phyloP scores from a whole-genome alignment of 2,888 invertebrate genomes.

The Chouioia cunea region DNA sequence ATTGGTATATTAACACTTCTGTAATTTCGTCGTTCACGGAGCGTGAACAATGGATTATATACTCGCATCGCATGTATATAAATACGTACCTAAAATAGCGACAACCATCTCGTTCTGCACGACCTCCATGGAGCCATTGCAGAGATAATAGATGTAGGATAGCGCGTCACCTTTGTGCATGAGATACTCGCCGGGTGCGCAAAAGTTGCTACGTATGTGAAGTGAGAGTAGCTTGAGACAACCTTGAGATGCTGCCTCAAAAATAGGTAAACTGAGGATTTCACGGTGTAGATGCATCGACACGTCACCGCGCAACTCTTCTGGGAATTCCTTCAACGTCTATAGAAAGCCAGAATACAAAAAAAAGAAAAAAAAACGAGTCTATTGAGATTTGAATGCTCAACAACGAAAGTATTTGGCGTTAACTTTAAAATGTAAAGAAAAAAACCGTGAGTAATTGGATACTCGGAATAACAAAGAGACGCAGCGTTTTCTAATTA shows the following conservation, averaged over 20 bases:
- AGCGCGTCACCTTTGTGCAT: constrained; percentile 95
- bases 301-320: constrained; percentile 94
- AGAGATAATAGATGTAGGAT: constrained; percentile 93
- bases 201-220: constrained; percentile 94
- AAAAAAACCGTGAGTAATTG: too few species aligned
- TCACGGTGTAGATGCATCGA: constrained; percentile 96
- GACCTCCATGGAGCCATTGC: constrained; percentile 98
- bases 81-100: constrained; percentile 87
- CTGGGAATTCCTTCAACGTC: constrained; percentile 96
- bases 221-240: constrained; percentile 92
- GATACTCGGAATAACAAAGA: too few species aligned
- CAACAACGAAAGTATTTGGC: background rate
- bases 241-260: constrained; percentile 94
- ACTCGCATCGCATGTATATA: background rate
- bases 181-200: constrained; percentile 95
- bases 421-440: too few species aligned
- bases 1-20: too few species aligned
- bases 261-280: constrained; percentile 93
- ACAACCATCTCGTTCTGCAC: constrained; percentile 97
- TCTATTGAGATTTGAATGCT: background rate
- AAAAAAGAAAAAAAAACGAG: background rate
- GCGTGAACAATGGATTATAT: constrained; percentile 43
- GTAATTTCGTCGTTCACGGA: too few species aligned
- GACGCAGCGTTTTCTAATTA: too few species aligned
- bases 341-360: too few species aligned